Percentiles rank a stretch among this genome's conserved stretches.
phyloP scores from a whole-genome alignment of 2,888 invertebrate species.

The Lithophane semibrunnea region DNA sequence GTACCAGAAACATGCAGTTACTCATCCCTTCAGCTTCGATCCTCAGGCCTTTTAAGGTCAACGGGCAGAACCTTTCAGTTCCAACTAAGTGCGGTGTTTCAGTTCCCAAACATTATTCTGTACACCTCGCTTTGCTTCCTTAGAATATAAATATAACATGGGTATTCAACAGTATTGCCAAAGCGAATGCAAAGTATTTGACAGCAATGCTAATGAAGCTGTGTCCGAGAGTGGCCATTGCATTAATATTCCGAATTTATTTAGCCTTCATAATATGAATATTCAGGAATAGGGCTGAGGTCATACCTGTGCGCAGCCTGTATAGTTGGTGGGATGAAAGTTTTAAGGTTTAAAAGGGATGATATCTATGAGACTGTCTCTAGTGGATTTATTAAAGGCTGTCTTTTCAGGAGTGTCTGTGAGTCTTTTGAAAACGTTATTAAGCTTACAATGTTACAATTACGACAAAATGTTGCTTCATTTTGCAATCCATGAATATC shows the following conservation, averaged over 20 bases:
- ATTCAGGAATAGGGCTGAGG: constrained; percentile 50
- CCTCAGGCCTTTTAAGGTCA: neutral
- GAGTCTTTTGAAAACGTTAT: neutral
- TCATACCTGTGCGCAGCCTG: constrained; percentile 37
- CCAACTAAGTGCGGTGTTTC: neutral
- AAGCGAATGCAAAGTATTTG: constrained; percentile 64
- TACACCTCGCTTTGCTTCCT: constrained; percentile 17
- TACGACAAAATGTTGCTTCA: too few species aligned
- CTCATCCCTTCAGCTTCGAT: neutral
- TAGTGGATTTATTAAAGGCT: neutral
- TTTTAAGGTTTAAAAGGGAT: constrained; percentile 17
- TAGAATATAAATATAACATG: constrained; percentile 53
- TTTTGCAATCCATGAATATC: too few species aligned
- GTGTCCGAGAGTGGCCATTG: constrained; percentile 54
- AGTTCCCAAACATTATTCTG: constrained; percentile 20
- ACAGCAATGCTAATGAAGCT: constrained; percentile 58
- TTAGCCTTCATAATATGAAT: constrained; percentile 59
- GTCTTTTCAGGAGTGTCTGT: neutral
- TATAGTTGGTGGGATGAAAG: constrained; percentile 32
- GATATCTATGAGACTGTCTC: neutral
- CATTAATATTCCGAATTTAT: constrained; percentile 66
- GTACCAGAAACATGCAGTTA: neutral
- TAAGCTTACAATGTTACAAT: neutral
- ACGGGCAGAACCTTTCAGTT: constrained; percentile 18
- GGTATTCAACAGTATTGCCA: constrained; percentile 51